These are phyloP conservation scores for Epizoanthus illoricatus DNA, from an alignment of 92 coral and sea anemone species.

Conservation along the genomic window DNA sequence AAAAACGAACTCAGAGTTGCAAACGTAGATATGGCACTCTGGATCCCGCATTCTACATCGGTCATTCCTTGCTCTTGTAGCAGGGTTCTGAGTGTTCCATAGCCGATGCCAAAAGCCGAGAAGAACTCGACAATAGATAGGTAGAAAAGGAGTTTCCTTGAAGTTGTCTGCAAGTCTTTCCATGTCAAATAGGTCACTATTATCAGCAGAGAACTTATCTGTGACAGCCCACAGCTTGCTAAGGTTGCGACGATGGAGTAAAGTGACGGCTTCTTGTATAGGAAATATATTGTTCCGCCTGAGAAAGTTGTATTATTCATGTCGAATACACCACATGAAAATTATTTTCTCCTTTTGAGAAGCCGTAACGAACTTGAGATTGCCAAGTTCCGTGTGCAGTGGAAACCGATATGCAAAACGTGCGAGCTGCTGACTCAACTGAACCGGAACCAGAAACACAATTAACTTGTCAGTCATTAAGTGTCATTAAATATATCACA, in stretches of 20 bases:
- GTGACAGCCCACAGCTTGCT: slow-evolving; percentile 19
- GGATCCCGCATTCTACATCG: slow-evolving; percentile 4
- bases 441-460: neutral
- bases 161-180: slow-evolving; percentile 21
- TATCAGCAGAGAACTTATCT: neutral
- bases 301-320: slow-evolving; percentile 20
- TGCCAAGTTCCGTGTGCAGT: neutral
- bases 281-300: neutral
- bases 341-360: neutral
- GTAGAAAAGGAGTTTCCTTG: slow-evolving; percentile 15
- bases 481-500: no score
- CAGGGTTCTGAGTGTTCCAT: slow-evolving; percentile 12
- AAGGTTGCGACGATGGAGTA: neutral
- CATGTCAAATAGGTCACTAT: slow-evolving; percentile 9
- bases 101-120: slow-evolving; percentile 17
- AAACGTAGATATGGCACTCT: slow-evolving; percentile 8
- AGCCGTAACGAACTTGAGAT: neutral
- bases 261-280: slow-evolving; percentile 12
- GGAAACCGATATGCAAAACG: neutral
- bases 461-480: no score
- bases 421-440: neutral
- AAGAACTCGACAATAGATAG: slow-evolving; percentile 18
- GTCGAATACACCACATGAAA: neutral
- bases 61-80: neutral
- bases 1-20: slow-evolving; percentile 17